Percentiles rank a stretch among this genome's conserved stretches.
These are phyloP conservation scores for Natrix natrix DNA, from an alignment of 2,797 vertebrate genomes.

Conservation along the genomic window DNA sequence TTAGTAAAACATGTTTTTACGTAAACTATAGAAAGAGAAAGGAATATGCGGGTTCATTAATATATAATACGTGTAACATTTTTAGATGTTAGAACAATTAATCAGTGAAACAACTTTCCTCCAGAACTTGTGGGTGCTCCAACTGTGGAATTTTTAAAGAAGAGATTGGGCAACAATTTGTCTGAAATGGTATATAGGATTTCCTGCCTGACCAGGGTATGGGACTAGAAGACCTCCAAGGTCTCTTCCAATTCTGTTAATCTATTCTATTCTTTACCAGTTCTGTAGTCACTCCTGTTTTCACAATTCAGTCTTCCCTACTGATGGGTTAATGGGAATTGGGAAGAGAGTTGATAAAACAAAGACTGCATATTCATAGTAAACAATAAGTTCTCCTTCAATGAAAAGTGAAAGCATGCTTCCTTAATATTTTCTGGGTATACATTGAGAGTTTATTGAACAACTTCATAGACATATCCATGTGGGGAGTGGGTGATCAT, in stretches of 20 bases:
- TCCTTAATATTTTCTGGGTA: background rate
- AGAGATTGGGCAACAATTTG: too few species aligned
- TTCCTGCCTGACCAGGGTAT: background rate
- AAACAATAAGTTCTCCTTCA: background rate
- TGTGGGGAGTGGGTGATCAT: background rate
- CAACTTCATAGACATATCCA: background rate
- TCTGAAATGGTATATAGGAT: too few species aligned
- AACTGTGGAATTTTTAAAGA: too few species aligned
- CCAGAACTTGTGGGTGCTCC: too few species aligned
- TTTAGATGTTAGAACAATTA: background rate
- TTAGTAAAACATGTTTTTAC: background rate
- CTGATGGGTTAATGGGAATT: background rate
- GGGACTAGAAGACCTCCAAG: background rate
- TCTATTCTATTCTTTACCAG: background rate
- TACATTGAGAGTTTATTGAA: background rate
- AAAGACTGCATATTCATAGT: background rate
- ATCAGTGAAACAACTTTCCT: too few species aligned
- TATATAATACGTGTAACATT: background rate
- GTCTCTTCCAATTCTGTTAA: background rate
- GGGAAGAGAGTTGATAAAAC: background rate
- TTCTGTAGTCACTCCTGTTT: background rate
- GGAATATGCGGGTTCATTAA: background rate
- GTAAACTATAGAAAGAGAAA: background rate
- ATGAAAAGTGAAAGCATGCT: background rate
- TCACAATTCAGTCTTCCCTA: background rate